These are phyloP conservation scores for Eledona agricola DNA, from an alignment of 2,888 invertebrate species.

Conservation along the genomic window DNA sequence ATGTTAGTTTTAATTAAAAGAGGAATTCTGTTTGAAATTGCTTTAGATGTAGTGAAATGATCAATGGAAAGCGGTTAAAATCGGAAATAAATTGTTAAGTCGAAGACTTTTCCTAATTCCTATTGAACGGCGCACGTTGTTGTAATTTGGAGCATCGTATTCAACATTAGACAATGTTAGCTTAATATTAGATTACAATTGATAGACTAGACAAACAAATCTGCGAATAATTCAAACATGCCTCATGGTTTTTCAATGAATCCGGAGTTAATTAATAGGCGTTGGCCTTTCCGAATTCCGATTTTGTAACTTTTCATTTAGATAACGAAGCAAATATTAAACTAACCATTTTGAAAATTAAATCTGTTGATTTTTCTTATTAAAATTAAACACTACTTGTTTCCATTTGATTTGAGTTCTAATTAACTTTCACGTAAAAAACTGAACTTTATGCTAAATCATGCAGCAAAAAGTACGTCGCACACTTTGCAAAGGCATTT, in stretches of 20 bases:
- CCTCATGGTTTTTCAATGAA: too few species aligned
- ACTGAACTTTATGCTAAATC: neutral
- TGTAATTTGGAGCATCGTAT: too few species aligned
- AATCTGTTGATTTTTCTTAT: conserved; percentile 23
- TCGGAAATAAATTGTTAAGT: conserved; percentile 11
- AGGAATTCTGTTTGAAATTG: conserved; percentile 21
- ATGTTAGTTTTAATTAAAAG: conserved; percentile 29
- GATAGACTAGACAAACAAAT: too few species aligned
- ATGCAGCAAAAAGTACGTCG: neutral
- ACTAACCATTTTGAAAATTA: conserved; percentile 15
- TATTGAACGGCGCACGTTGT: too few species aligned
- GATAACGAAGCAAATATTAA: conserved; percentile 19
- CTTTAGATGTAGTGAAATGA: conserved; percentile 27
- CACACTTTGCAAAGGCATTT: conserved; percentile 2
- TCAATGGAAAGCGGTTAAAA: conserved; percentile 21
- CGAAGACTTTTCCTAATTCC: conserved; percentile 7
- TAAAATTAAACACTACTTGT: conserved; percentile 23
- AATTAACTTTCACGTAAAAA: conserved; percentile 14
- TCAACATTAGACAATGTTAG: too few species aligned
- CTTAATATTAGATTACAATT: too few species aligned
- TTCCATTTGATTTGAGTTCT: conserved; percentile 15
- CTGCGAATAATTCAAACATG: too few species aligned
- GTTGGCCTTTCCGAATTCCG: conserved; percentile 4
- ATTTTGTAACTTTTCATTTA: conserved; percentile 11
- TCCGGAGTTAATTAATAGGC: conserved; percentile 10